Percentiles rank a stretch among this genome's conserved stretches.
Conservation (phyloP, 2,888 invertebrate genomes). For the Drosophila prolongata region DNA sequence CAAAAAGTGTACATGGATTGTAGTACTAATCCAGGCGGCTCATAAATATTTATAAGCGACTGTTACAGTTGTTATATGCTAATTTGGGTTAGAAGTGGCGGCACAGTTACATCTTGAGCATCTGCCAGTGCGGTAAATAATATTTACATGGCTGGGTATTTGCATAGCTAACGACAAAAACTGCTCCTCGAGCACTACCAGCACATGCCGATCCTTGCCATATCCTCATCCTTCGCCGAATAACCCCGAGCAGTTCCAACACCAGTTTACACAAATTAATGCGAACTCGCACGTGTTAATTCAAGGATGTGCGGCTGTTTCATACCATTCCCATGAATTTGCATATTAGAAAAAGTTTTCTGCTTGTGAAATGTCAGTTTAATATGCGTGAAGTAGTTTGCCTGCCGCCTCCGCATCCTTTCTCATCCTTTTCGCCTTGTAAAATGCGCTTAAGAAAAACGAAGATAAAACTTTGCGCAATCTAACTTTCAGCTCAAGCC, state of each 20-base stretch:
- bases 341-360: conserved; percentile 78
- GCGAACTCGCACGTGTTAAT: conserved; percentile 78
- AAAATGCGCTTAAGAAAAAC: conserved; percentile 67
- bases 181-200: conserved; percentile 37
- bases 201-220: conserved; percentile 6
- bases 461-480: conserved; percentile 61
- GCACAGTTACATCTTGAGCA: conserved; percentile 69
- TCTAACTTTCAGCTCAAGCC: conserved; percentile 56
- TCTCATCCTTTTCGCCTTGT: conserved; percentile 45
- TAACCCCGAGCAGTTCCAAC: conserved; percentile 56
- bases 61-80: conserved; percentile 75
- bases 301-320: conserved; percentile 72
- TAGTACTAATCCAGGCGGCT: conserved; percentile 43
- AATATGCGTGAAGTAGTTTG: conserved; percentile 80
- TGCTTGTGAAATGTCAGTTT: conserved; percentile 78
- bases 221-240: conserved; percentile 12
- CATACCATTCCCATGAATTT: conserved; percentile 68
- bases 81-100: conserved; percentile 63
- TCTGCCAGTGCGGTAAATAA: conserved; percentile 76
- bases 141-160: conserved; percentile 73
- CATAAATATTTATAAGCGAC: conserved; percentile 70
- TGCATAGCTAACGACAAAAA: conserved; percentile 78
- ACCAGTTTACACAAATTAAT: conserved; percentile 69
- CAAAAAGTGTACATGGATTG: conserved; percentile 5
- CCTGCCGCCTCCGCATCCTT: conserved; percentile 6